These are phyloP conservation scores for Cyanoderma ruficeps DNA, from an alignment of 2,113 vertebrate species.

Conservation along the genomic window DNA sequence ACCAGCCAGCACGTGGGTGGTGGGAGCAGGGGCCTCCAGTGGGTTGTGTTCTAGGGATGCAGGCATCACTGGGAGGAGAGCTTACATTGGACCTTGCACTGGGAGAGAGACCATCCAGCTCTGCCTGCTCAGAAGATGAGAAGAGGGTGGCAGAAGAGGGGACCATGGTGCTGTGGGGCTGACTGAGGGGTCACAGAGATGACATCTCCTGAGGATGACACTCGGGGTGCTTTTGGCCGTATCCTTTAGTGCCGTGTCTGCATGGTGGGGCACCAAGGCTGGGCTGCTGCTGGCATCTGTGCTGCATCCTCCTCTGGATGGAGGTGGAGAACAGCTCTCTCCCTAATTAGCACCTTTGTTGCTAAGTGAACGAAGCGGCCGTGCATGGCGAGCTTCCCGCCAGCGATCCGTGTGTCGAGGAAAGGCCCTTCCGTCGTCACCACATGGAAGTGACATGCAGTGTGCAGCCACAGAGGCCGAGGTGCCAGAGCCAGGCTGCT, in stretches of 20 bases:
- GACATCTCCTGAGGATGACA: not conserved
- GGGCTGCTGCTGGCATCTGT: not conserved
- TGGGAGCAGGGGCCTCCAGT: not conserved
- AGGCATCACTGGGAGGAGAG: not conserved
- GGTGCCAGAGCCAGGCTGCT: not conserved
- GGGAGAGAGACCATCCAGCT: not conserved
- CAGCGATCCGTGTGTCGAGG: slow-evolving; percentile 48
- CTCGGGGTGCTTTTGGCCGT: not conserved
- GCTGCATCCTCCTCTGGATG: slow-evolving; percentile 63
- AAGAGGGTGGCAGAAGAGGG: not conserved
- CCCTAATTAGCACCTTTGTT: slow-evolving; percentile 82
- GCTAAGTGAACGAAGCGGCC: slow-evolving; percentile 69
- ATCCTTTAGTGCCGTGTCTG: accelerated
- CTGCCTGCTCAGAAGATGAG: not conserved
- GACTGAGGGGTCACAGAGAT: not conserved
- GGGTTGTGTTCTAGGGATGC: accelerated
- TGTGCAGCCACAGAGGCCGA: accelerated
- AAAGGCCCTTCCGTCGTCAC: not conserved
- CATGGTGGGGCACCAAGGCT: not conserved
- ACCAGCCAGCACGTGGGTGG: not conserved
- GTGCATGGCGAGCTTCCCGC: slow-evolving; percentile 63
- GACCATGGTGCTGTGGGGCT: not conserved
- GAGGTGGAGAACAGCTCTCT: slow-evolving; percentile 62
- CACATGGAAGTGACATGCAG: not conserved
- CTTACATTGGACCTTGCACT: accelerated